Evolutionary conservation across 2,113 vertebrate genomes (phyloP).

Genomic region (Mustela lutreola): DNA sequence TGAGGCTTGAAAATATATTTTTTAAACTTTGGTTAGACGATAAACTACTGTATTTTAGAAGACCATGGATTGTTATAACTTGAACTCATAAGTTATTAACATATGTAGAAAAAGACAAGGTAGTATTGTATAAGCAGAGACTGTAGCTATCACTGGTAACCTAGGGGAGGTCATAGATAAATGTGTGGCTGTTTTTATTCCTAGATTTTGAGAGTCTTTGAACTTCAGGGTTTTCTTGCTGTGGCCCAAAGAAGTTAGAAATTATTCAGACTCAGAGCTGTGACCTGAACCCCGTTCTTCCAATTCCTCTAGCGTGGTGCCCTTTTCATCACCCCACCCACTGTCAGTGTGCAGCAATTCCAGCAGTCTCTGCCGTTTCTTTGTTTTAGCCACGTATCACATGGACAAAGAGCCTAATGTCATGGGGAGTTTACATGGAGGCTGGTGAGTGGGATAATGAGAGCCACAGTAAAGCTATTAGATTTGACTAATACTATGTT

Average conservation of each 20-base stretch:
- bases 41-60: constrained; percentile 21
- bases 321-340: neutral
- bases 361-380: neutral
- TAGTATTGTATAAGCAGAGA: neutral
- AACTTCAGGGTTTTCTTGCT: neutral
- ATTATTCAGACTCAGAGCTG: neutral
- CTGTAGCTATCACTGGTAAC: neutral
- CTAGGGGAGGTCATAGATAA: neutral
- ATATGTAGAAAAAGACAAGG: neutral
- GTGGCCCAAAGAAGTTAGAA: neutral
- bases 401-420: neutral
- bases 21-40: neutral
- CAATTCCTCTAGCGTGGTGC: neutral
- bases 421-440: neutral
- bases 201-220: neutral
- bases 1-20: neutral
- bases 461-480: neutral
- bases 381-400: neutral
- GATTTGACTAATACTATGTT: neutral
- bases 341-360: neutral
- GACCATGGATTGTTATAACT: neutral
- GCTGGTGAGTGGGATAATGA: neutral
- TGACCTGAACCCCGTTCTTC: neutral
- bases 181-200: neutral
- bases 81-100: neutral